Evolutionary conservation across 2,888 invertebrate species (phyloP).

Genomic region (Drosophila diplacantha): DNA sequence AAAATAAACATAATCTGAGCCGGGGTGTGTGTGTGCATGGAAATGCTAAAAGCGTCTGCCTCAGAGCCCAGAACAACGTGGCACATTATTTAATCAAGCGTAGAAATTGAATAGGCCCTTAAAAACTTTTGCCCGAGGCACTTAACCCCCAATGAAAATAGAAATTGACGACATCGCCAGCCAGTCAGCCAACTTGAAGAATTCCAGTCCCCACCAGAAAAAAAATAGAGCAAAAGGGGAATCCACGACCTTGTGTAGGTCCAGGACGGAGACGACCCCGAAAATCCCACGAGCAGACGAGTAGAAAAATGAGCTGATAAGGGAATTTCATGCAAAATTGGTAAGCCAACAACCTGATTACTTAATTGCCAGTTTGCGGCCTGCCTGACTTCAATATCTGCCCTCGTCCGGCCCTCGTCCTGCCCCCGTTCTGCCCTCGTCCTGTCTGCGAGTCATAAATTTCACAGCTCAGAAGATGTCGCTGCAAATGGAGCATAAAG

Average conservation of each 20-base stretch:
- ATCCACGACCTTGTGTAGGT: not conserved
- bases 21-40: slow-evolving; percentile 37
- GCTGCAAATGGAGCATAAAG: slow-evolving; percentile 48
- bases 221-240: slow-evolving; percentile 1
- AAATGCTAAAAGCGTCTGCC: slow-evolving; percentile 23
- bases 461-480: slow-evolving; percentile 36
- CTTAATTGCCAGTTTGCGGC: slow-evolving; percentile 56
- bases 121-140: slow-evolving; percentile 69
- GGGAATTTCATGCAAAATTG: slow-evolving; percentile 70
- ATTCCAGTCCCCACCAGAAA: slow-evolving; percentile 4
- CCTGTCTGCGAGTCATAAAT: slow-evolving; percentile 32
- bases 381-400: slow-evolving; percentile 19
- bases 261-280: slow-evolving; percentile 8
- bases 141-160: slow-evolving; percentile 70
- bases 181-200: slow-evolving; percentile 41
- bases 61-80: slow-evolving; percentile 45
- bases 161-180: slow-evolving; percentile 67
- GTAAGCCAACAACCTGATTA: slow-evolving; percentile 71
- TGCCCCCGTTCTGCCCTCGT: not conserved
- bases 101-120: slow-evolving; percentile 72
- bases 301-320: slow-evolving; percentile 64
- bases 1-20: slow-evolving; percentile 70
- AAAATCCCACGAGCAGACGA: slow-evolving; percentile 24
- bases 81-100: slow-evolving; percentile 72
- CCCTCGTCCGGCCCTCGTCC: not conserved